Evolutionary conservation across 1,140 invertebrate genomes (phyloP).

Genomic region (Plodia interpunctella): DNA sequence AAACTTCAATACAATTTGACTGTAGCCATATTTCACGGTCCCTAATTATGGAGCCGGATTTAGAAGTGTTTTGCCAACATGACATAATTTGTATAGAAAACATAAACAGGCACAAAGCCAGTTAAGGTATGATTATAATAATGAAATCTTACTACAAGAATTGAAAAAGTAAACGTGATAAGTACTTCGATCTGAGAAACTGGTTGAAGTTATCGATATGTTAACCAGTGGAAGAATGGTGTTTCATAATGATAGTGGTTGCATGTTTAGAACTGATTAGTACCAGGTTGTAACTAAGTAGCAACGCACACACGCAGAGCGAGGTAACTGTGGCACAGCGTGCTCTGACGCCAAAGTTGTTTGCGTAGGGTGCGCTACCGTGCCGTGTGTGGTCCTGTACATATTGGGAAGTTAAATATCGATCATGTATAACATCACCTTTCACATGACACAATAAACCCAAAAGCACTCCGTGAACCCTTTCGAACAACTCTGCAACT

Average conservation of each 20-base stretch:
- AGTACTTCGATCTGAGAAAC: constrained; percentile 28
- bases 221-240: constrained; percentile 62
- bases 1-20: constrained; percentile 48
- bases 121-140: constrained; percentile 7
- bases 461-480: constrained; percentile 9
- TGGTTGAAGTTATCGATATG: constrained; percentile 48
- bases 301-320: constrained; percentile 43
- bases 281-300: constrained; percentile 45
- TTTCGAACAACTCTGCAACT: constrained; percentile 14
- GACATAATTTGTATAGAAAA: constrained; percentile 18
- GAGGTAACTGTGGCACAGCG: constrained; percentile 34
- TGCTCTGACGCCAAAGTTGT: constrained; percentile 49
- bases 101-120: neutral
- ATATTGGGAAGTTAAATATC: constrained; percentile 20
- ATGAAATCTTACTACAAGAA: constrained; percentile 16
- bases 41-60: constrained; percentile 43
- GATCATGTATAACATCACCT: constrained; percentile 5
- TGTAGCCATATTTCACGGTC: constrained; percentile 63
- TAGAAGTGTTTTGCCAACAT: constrained; percentile 49
- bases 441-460: constrained; percentile 5
- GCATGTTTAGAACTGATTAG: constrained; percentile 65
- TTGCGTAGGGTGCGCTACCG: constrained; percentile 51
- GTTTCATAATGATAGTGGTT: constrained; percentile 55
- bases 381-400: constrained; percentile 59
- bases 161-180: constrained; percentile 33